Evolutionary conservation across 2,888 invertebrate genomes (phyloP).

Genomic region (Blastobasis adustella): DNA sequence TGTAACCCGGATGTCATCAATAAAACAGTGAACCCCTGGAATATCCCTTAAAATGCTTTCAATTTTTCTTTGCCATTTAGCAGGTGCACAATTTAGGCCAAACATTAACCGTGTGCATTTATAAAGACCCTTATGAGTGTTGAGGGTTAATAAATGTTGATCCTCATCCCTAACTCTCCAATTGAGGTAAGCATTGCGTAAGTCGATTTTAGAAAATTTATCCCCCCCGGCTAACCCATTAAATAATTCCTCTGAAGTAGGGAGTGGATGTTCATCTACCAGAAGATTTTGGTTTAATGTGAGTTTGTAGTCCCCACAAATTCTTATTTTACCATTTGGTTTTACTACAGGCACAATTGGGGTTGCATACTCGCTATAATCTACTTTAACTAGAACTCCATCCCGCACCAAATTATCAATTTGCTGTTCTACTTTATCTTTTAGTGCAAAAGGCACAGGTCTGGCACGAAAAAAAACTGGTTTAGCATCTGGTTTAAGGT

Average conservation of each 20-base stretch:
- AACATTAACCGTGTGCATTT: not conserved
- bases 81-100: not conserved
- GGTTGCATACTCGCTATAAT: not conserved
- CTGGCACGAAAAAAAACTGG: too few relatives aligned
- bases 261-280: not conserved
- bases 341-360: not conserved
- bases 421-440: not conserved
- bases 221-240: not conserved
- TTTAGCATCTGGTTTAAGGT: too few relatives aligned
- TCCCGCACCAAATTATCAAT: not conserved
- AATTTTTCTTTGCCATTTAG: conserved; percentile 3
- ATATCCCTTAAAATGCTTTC: not conserved
- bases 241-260: not conserved
- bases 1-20: conserved; percentile 1
- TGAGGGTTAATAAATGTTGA: not conserved
- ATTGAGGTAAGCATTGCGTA: not conserved
- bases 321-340: not conserved
- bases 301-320: not conserved
- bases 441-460: too few relatives aligned
- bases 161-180: not conserved
- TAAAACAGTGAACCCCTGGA: conserved; percentile 2
- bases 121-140: not conserved
- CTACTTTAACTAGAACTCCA: not conserved
- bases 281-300: not conserved
- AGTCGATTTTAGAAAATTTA: not conserved